These are phyloP conservation scores for Rhinichthys klamathensis DNA, from an alignment of 2,113 vertebrate species.

Conservation along the genomic window DNA sequence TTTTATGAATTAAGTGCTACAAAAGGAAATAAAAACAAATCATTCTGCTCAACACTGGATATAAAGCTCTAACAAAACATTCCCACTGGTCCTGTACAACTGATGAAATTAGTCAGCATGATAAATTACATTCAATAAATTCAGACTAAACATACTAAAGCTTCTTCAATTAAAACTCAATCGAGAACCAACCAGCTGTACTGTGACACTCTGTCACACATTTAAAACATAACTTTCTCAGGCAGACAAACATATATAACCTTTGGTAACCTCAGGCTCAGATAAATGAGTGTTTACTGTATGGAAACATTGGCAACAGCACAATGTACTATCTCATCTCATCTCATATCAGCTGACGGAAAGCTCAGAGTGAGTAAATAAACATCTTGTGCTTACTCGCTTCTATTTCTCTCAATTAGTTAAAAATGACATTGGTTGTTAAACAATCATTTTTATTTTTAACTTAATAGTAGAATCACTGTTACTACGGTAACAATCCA, in stretches of 20 bases:
- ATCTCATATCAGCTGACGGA: conserved; percentile 30
- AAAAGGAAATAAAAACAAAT: not conserved
- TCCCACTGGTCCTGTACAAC: not conserved
- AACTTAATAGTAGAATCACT: not conserved
- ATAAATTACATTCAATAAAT: not conserved
- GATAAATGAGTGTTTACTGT: conserved; percentile 23
- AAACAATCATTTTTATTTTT: not conserved
- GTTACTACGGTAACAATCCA: not conserved
- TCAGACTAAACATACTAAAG: not conserved
- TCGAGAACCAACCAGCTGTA: not conserved
- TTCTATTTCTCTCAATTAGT: not conserved
- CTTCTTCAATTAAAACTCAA: not conserved
- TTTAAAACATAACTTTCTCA: not conserved
- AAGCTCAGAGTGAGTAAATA: conserved; percentile 8
- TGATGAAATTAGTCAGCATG: not conserved
- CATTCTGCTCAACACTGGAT: not conserved
- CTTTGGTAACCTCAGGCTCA: not conserved
- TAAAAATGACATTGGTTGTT: not conserved
- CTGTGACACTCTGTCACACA: not conserved
- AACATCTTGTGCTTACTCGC: not conserved
- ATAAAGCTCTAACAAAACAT: not conserved
- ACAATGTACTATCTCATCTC: not conserved
- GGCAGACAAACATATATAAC: conserved; percentile 8
- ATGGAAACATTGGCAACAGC: conserved; percentile 2
- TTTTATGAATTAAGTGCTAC: not conserved